Conservation (phyloP, 1,140 invertebrate genomes). For the Panagrolaimus sp. region DNA sequence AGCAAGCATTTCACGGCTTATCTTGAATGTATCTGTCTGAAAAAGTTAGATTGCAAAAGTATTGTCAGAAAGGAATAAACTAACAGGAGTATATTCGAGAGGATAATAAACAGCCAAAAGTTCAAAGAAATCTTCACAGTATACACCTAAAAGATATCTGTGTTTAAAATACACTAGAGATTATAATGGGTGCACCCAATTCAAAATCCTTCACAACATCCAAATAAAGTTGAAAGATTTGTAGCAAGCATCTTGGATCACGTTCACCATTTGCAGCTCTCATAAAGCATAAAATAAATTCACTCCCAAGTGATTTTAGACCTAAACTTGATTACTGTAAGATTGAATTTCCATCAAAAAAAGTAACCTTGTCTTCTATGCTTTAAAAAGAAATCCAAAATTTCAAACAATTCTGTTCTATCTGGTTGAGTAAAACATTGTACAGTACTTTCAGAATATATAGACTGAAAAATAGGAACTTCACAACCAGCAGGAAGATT, state of each 20-base stretch:
- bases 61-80: neutral
- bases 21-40: conserved; percentile 19
- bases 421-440: conserved; percentile 19
- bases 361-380: neutral
- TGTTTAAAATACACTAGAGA: neutral
- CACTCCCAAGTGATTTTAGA: neutral
- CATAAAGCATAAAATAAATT: conserved; percentile 23
- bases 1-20: conserved; percentile 33
- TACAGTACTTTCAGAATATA: conserved; percentile 16
- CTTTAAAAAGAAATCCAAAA: conserved; percentile 17
- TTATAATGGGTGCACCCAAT: too few species aligned
- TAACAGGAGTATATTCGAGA: conserved; percentile 43
- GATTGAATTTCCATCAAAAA: neutral
- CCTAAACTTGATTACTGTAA: neutral
- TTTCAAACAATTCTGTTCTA: conserved; percentile 14
- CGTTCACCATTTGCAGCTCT: conserved; percentile 38
- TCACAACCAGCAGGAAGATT: neutral
- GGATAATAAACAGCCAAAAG: conserved; percentile 44
- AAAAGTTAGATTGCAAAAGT: neutral
- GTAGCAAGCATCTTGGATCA: conserved; percentile 38
- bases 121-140: conserved; percentile 44
- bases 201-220: conserved; percentile 17
- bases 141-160: neutral
- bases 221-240: conserved; percentile 29
- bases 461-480: conserved; percentile 14